phyloP scores from a whole-genome alignment of 2,888 invertebrate species.

The Drosophila austrosaltans region DNA sequence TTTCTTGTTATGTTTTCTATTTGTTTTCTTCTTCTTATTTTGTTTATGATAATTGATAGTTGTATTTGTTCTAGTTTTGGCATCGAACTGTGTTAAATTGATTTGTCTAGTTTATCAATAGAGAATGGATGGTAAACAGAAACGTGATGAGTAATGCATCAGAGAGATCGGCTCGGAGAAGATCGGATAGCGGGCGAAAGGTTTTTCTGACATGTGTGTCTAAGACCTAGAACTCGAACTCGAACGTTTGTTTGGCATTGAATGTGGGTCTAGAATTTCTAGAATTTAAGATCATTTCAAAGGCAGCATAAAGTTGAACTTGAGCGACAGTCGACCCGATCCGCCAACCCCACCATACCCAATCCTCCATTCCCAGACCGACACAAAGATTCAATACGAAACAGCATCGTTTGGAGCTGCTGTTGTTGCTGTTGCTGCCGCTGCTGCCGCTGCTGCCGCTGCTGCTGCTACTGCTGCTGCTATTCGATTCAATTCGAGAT shows the following conservation, averaged over 20 bases:
- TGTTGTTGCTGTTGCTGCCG: background rate
- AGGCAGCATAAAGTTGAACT: conserved; percentile 34
- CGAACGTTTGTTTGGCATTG: conserved; percentile 51
- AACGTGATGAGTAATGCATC: conserved; percentile 7
- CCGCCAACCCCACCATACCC: conserved; percentile 7
- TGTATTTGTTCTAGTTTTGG: conserved; percentile 6
- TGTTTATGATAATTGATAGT: no score
- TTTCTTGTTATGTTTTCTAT: conserved; percentile 36
- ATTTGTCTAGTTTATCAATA: conserved; percentile 56
- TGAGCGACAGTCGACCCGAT: conserved; percentile 19
- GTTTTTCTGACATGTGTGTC: conserved; percentile 33
- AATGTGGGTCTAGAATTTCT: conserved; percentile 56
- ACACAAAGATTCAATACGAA: conserved; percentile 3
- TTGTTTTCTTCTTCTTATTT: background rate
- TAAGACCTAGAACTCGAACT: conserved; percentile 13
- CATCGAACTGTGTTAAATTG: conserved; percentile 31
- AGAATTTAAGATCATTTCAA: conserved; percentile 45
- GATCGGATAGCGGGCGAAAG: conserved; percentile 19
- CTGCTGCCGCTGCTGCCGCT: background rate
- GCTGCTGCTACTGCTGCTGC: conserved; percentile 9
- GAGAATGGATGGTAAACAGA: conserved; percentile 1
- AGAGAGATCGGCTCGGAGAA: conserved; percentile 17
- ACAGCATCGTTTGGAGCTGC: conserved; percentile 14
- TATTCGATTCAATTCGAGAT: conserved; percentile 9
- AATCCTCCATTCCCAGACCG: conserved; percentile 8